Percentiles rank a stretch among this genome's conserved stretches.
phyloP scores from a whole-genome alignment of 2,888 invertebrate genomes.

The Cataglyphis altisquamis region DNA sequence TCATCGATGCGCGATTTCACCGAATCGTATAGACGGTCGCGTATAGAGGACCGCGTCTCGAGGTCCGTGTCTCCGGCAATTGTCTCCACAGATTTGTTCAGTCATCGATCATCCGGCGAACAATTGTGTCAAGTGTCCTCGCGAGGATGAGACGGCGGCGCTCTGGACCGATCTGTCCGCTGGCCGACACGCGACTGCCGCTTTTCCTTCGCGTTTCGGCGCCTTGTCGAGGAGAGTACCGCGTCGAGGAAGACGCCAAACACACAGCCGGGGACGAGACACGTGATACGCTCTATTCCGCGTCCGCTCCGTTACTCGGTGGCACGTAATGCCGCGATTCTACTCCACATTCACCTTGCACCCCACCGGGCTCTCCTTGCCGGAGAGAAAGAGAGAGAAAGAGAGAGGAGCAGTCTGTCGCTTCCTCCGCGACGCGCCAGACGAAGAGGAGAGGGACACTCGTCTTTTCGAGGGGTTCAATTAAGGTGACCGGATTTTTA shows the following conservation, averaged over 20 bases:
- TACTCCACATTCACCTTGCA: constrained; percentile 77
- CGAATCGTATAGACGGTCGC: too few relatives aligned
- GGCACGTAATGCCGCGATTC: constrained; percentile 77
- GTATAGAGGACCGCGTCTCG: neutral
- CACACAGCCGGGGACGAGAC: constrained; percentile 63
- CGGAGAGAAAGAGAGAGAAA: constrained; percentile 15
- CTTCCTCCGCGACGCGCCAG: neutral
- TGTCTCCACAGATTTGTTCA: constrained; percentile 47
- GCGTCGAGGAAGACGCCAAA: constrained; percentile 32
- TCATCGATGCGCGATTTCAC: neutral
- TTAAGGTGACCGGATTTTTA: constrained; percentile 14
- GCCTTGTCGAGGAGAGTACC: neutral
- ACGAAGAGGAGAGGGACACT: constrained; percentile 4
- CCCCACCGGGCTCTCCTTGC: constrained; percentile 48
- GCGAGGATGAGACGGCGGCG: neutral
- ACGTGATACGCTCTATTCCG: constrained; percentile 78
- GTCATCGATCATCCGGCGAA: constrained; percentile 52
- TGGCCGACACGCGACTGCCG: constrained; percentile 81
- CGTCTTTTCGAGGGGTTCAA: constrained; percentile 23
- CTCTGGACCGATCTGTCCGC: constrained; percentile 66
- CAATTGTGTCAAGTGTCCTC: neutral
- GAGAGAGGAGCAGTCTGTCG: constrained; percentile 5
- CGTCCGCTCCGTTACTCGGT: constrained; percentile 79
- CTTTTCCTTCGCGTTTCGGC: constrained; percentile 26
- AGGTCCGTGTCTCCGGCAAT: neutral